Base-by-base conservation (phyloP, 2,888 invertebrate genomes). In the Odiellus spinosus region DNA sequence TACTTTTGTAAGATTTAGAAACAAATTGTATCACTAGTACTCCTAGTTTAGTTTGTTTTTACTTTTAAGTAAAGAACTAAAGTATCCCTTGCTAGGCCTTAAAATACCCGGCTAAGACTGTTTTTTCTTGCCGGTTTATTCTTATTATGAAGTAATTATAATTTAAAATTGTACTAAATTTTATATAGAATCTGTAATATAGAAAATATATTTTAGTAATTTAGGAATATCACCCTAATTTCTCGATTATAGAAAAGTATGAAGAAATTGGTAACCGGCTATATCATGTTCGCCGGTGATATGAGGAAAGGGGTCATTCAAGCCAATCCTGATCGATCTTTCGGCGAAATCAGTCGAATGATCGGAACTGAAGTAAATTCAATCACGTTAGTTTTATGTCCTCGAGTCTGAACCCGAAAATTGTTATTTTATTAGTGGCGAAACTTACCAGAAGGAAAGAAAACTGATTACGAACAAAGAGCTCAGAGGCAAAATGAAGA, bases 261-360 rank as follows among this genome's bases (percentile, higher is more conserved):
- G 61, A 84, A 82, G 71, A 81, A 85, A 68, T 74, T 85, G 53
- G 82, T 85, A 59, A 95, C 93, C 50, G 96, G 96, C 8, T 98
- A 98, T 71, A 96, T 98, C 58, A 74, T 98, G 50, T 98, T 93
- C 71, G 93, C 96, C 38, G 85, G 93, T 61, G 96, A 98, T 70
- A 82, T 90, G 42, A 76, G 98, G 46, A 88, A 90, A 66, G 77
- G 80, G 45, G 85, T 96, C 55, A 82, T 88, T 54, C 82, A 85
- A 58, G 87, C 82, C 63, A 90, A 96, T 70, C 96, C 96, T 0
- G 90, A 88, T 51, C 80, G 85, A 46, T 80, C 82, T 3, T 98
- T 98, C 67, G 96, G 96, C 61, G 76, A 84, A 71, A 78, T 77
- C 59, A 77, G 77, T 64, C 72, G 77, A 59, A 73, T 79, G 60